A percentile compares a stretch with the other conserved stretches of the same genome.
These are phyloP conservation scores for Pipistrellus nathusii DNA, from an alignment of 2,797 vertebrate genomes.

Conservation along the genomic window DNA sequence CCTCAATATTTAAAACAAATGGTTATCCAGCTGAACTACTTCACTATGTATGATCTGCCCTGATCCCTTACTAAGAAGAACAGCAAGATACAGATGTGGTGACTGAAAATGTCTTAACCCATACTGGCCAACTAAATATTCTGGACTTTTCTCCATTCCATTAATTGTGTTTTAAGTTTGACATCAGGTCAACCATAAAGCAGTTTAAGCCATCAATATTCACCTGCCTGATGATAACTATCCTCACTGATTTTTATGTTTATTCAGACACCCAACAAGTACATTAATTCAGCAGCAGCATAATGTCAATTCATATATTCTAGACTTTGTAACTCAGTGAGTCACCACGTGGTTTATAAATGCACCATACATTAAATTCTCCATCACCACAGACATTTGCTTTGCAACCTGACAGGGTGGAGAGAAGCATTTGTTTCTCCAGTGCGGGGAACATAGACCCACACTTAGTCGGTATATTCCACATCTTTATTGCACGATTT, in stretches of 20 bases:
- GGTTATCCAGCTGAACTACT: background rate
- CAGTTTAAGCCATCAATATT: background rate
- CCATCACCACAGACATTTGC: background rate
- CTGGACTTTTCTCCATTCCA: background rate
- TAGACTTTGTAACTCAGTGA: background rate
- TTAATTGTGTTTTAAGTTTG: slow-evolving; percentile 33
- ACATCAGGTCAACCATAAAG: background rate
- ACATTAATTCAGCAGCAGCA: slow-evolving; percentile 56
- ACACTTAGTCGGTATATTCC: background rate
- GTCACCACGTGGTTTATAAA: background rate
- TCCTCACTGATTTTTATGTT: background rate
- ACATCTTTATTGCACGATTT: background rate
- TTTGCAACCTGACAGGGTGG: background rate
- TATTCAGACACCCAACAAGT: background rate
- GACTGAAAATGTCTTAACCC: background rate
- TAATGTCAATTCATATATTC: slow-evolving; percentile 26
- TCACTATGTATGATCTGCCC: background rate
- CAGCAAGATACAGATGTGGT: slow-evolving; percentile 22
- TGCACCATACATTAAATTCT: background rate
- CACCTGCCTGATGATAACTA: background rate
- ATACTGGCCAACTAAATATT: background rate
- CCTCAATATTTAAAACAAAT: slow-evolving; percentile 25
- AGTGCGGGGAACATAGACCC: background rate
- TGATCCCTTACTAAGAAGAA: background rate
- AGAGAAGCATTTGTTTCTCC: background rate